These are phyloP conservation scores for Brachionus plicatilis DNA, from an alignment of 1,140 invertebrate genomes.

Conservation along the genomic window DNA sequence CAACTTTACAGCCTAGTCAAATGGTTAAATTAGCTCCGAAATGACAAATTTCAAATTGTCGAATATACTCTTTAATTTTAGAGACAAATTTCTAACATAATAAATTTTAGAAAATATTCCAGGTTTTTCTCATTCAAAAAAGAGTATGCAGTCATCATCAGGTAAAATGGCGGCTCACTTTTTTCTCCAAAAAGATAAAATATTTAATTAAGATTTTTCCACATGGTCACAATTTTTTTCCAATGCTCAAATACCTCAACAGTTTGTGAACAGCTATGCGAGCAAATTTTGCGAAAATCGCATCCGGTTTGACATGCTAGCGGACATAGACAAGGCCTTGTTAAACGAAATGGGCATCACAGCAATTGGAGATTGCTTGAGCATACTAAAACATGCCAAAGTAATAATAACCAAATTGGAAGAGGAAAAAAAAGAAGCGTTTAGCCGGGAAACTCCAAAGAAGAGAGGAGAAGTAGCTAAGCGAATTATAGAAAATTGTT, in stretches of 20 bases:
- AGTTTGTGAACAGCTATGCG: slow-evolving; percentile 70
- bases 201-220: background rate
- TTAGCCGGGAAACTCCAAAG: background rate
- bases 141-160: background rate
- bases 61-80: background rate
- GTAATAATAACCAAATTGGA: slow-evolving; percentile 64
- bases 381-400: slow-evolving; percentile 74
- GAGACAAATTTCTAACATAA: background rate
- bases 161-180: background rate
- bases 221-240: slow-evolving; percentile 72
- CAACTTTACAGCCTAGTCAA: background rate
- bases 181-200: background rate
- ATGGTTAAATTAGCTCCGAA: background rate
- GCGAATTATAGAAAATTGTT: slow-evolving; percentile 18
- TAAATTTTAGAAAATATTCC: background rate
- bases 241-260: slow-evolving; percentile 68
- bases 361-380: slow-evolving; percentile 75
- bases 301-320: slow-evolving; percentile 71
- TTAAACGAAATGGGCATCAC: slow-evolving; percentile 74
- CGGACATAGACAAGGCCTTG: slow-evolving; percentile 74
- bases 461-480: slow-evolving; percentile 8
- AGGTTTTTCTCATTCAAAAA: background rate
- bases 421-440: background rate
- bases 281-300: slow-evolving; percentile 74
- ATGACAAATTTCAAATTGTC: background rate